Evolutionary conservation across 2,797 vertebrate genomes (phyloP), one percentile per base, ranked within the genome.

Genomic region (Rhinogobio ventralis): DNA sequence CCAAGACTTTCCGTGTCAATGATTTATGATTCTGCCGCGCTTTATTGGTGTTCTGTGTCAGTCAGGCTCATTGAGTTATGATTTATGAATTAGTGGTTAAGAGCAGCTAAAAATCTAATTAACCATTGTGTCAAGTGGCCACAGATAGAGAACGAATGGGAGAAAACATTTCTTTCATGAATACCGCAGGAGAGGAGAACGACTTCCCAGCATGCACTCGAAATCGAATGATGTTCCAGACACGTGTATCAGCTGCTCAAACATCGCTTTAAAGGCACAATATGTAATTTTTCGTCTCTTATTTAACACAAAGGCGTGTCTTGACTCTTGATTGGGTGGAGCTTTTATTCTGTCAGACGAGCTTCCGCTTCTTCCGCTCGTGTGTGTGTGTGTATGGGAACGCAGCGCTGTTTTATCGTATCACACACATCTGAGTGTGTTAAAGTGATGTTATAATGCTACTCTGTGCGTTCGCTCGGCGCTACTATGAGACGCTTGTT

Each of bases 1-100:
- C 10, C 25, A 6, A 51, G 5, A 3, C 39, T 55, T 77, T 81
- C 19, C 19, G 30, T 28, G 57, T 69, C 30, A 69, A 82, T 83
- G 60, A 85, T 83, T 69, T 49, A 83, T 75, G 60, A 69, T 28
- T n/a, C 57, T 46, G 77, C 73, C 66, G 23, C 60, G 79, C 45
- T 74, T 77, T 77, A 69, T 67, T 33, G 94, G 92, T 68, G 78
- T 85, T 87, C 36, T n/a, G 39, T 80, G 78, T 85, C 69, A 75
- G 66, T 85, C 72, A 81, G 69, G 62, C 60, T 42, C 62, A 39
- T 19, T 46, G 71, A 76, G 66, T 81, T 74, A 68, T 57, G 69
- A 68, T 75, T 85, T 36, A 64, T 75, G 84, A 46, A 55, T 60
- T 28, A 55, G 17, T 57, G 79, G 33, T 57, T 57, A 71, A 81